Conservation (phyloP, 2,888 invertebrate species). For the Dryobotodes eremita region DNA sequence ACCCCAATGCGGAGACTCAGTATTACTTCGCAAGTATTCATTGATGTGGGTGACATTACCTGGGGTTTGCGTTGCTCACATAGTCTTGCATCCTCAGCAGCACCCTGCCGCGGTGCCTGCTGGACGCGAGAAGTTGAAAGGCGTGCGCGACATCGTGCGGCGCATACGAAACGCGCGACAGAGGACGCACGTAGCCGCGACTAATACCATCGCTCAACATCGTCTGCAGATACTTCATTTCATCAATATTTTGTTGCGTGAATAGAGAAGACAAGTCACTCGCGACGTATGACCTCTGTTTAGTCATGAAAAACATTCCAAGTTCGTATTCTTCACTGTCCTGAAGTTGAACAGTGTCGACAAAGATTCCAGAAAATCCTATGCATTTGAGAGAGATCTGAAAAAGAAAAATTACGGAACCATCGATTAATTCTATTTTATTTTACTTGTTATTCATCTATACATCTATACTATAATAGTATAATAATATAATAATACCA, state of each 20-base stretch:
- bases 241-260: conserved; percentile 52
- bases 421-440: background rate
- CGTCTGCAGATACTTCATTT: conserved; percentile 68
- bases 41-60: background rate
- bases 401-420: conserved; percentile 3
- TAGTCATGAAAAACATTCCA: conserved; percentile 68
- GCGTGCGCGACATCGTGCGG: conserved; percentile 74
- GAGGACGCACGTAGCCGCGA: conserved; percentile 78
- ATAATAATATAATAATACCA: too few species aligned
- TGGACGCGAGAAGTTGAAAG: conserved; percentile 74
- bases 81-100: conserved; percentile 70
- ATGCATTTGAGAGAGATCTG: conserved; percentile 55
- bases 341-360: conserved; percentile 69
- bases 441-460: too few species aligned
- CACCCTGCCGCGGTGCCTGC: conserved; percentile 79
- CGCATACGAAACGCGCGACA: conserved; percentile 76
- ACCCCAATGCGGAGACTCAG: background rate
- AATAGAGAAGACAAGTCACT: conserved; percentile 73
- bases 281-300: conserved; percentile 58
- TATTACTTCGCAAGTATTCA: background rate
- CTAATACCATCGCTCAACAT: conserved; percentile 79
- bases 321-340: conserved; percentile 67
- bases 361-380: conserved; percentile 56
- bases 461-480: too few species aligned
- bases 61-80: background rate